Evolutionary conservation across 2,888 invertebrate genomes (phyloP).

Genomic region (Acanthopleura granulata): DNA sequence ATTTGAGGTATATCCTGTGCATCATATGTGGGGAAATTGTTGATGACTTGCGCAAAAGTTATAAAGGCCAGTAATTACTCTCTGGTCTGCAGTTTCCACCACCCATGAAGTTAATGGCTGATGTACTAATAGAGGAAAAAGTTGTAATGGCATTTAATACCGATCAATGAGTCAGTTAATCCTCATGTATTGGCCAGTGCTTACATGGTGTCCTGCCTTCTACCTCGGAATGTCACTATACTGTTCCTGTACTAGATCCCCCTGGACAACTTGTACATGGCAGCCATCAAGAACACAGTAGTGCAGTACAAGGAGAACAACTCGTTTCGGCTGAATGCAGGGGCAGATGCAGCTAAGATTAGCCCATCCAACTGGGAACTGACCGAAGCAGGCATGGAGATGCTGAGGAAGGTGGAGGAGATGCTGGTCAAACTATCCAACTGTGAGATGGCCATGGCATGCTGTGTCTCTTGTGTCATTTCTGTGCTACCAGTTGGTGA

Average conservation of each 20-base stretch:
- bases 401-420: conserved; percentile 40
- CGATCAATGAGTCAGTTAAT: too few species aligned
- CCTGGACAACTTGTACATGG: conserved; percentile 49
- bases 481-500: conserved; percentile 53
- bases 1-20: too few species aligned
- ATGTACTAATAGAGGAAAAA: too few species aligned
- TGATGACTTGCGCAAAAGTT: too few species aligned
- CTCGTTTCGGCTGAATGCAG: background rate
- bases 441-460: conserved; percentile 51
- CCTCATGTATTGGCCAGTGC: too few species aligned
- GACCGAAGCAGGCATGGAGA: conserved; percentile 38
- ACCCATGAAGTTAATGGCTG: too few species aligned
- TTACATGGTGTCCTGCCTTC: too few species aligned
- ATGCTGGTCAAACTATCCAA: conserved; percentile 46
- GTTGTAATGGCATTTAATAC: too few species aligned
- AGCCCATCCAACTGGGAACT: conserved; percentile 43
- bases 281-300: conserved; percentile 56
- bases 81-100: too few species aligned
- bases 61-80: too few species aligned
- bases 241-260: conserved; percentile 36
- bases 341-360: background rate
- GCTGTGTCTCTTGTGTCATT: conserved; percentile 55
- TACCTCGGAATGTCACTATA: too few species aligned
- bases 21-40: too few species aligned
- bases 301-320: background rate